Base-by-base conservation (phyloP, 2,113 vertebrate genomes). In the Saccopteryx leptura region DNA sequence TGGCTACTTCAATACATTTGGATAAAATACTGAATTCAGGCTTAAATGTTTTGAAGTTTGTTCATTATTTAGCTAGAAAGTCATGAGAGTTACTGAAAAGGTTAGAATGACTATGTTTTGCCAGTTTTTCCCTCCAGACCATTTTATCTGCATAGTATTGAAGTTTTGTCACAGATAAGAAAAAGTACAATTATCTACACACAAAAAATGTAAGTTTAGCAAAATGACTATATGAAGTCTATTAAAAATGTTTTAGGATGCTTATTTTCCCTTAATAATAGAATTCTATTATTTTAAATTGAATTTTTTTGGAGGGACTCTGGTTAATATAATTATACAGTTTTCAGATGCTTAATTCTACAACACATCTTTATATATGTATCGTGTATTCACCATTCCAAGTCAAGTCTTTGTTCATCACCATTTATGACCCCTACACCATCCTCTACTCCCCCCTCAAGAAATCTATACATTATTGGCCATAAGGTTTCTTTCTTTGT, bases 1-100 rank as follows among this genome's bases (percentile, higher is more conserved):
- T 99, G 99, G 99, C 98, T 99, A 99, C 99, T 39, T 99, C 99
- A 2, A 98, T 99, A 95, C 99, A 99, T 94, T 97, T 99, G 96
- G 99, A 99, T 95, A 98, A 99, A 46, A 94, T 99, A 74, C 97
- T 99, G 78, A 99, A 98, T 92, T 99, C 99, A 56, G 99, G 98
- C 5, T 72, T 98, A 96, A 99, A 99, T 24, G 99, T 99, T 0
- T 94, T 99, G 78, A 99, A 99, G 97, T 99, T 99, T 95, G 99
- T 99, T 93, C 99, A 99, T 96, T 98, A 99, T 96, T 97, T 98
- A 46, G 98, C 99, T 82, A 99, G 99, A 94, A 99, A 98, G 99
- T 99, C 94, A 99, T 99, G 96, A 98, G 99, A 96, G 97, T 99
- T 71, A 99, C 99, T 10, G 98, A 99, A 24, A 98, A 99, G 71